Evolutionary conservation across 2,797 vertebrate genomes (phyloP).

Genomic region (Neostethus bicornis): DNA sequence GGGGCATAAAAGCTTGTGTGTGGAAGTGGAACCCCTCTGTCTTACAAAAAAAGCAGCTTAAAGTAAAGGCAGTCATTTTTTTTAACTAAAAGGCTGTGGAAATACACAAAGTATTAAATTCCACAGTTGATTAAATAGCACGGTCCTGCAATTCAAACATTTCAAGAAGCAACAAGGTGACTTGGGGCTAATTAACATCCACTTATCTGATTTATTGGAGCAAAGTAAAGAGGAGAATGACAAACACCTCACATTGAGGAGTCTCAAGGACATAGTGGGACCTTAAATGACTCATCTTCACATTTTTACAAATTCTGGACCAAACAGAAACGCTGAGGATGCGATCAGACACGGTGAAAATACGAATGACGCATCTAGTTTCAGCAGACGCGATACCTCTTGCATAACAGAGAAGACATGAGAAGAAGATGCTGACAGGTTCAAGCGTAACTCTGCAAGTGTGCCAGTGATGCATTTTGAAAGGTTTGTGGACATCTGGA

Average conservation of each 20-base stretch:
- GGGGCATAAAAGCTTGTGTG: background rate
- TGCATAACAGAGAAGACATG: slow-evolving; percentile 44
- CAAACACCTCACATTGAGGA: slow-evolving; percentile 17
- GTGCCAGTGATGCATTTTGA: background rate
- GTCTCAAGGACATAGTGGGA: slow-evolving; percentile 59
- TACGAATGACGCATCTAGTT: slow-evolving; percentile 55
- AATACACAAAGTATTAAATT: no score
- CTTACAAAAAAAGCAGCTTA: background rate
- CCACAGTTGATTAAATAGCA: background rate
- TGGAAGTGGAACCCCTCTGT: background rate
- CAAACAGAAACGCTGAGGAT: slow-evolving; percentile 8
- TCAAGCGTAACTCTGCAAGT: background rate
- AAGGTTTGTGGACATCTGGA: background rate
- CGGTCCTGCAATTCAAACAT: slow-evolving; percentile 20
- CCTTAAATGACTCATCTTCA: slow-evolving; percentile 25
- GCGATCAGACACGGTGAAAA: slow-evolving; percentile 28
- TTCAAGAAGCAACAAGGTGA: slow-evolving; percentile 33
- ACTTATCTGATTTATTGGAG: slow-evolving; percentile 22
- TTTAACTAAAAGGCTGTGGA: no score
- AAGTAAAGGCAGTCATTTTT: no score
- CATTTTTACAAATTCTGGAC: slow-evolving; percentile 11
- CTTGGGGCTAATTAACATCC: slow-evolving; percentile 25
- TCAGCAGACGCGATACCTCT: slow-evolving; percentile 36
- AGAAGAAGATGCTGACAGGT: slow-evolving; percentile 15
- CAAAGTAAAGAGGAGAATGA: background rate